Evolutionary conservation across 2,797 vertebrate genomes (phyloP), one percentile per base, ranked within the genome.

Genomic region (Hemibagrus guttatus): DNA sequence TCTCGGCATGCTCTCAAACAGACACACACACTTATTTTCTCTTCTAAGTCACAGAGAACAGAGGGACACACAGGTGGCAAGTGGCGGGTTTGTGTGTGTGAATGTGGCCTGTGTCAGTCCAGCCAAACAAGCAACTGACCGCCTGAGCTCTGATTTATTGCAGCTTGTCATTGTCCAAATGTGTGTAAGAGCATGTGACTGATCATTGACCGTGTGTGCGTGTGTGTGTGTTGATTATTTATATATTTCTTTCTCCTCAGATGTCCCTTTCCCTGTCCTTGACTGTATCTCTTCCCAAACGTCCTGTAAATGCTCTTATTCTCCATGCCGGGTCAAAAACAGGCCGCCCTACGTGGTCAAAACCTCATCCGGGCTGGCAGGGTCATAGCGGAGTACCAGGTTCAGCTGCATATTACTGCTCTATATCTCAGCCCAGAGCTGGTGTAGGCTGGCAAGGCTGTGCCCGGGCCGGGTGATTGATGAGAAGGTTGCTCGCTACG

Each of bases 401-500:
- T 84, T 89, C 86, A 81, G 76, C 92, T 90, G 86, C 85, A 90
- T 93, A 93, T 94, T 92, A 91, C 64, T 90, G 85, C 87, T 92
- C 66, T 76, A 61, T 46, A 81, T 88, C 90, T 90, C 79, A 80
- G 88, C 83, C 80, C 75, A 54, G 84, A 88, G 84, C 87, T 83
- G 85, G 87, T 69, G 83, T 81, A 4, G 84, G 68, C 63, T 42
- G 69, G 85, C 68, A 58, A 78, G 87, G 68, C 88, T 81, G 68
- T 72, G 84, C 75, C 85, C 84, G 42, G 87, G 81, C 64, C 39
- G 17, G 58, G 80, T 95, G 95, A 96, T 96, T 92, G 95, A 96
- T 96, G 95, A 95, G 92, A 94, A 90, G 92, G 83, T 92, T 91
- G 90, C 91, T 89, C 91, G 87, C 92, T 93, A 90, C 92, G 89